Base-by-base conservation (phyloP, 2,888 invertebrate genomes). In the Vesta saturnalis region DNA sequence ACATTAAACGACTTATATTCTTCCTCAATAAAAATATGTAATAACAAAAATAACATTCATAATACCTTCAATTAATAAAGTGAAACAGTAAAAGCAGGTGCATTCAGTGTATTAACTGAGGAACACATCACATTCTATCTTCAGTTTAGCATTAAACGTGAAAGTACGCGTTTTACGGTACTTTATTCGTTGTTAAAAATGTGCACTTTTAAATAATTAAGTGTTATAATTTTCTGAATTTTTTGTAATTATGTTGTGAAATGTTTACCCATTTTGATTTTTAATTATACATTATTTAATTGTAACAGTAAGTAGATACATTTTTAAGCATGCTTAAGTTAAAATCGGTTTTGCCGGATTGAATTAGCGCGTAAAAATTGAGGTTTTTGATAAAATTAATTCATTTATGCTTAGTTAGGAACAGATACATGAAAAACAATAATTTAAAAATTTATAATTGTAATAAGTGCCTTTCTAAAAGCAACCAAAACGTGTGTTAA, bases 41-140 rank as follows among this genome's bases (percentile, higher is more conserved):
- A 10, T 21, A 19, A 21, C 1, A 18, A 12, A 1, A 52, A 52
- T 19, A 52, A 10, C 19, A 18, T 12, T 19, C 1, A 12, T 16
- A 52, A 52, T 52, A 6, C 12, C 19, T 52, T 52, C 39, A 52
- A 52, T 52, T n/a, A 19, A n/a, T n/a, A n/a, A 49, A 19, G 52
- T 52, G 21, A 52, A 52, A 52, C 52, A 52, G 52, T 52, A 52
- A 52, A 52, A 52, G 52, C 52, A 52, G 52, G 52, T 52, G 52
- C 52, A 19, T 52, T 52, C n/a, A 19, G 19, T 52, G 52, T 52
- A 19, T 52, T 19, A 52, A 52, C 21, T 12, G 18, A 12, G n/a
- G 19, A 19, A 52, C 16, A n/a, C 52, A 18, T 15, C 16, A 18
- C 16, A 18, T 49, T 15, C 5, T 21, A 19, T 52, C 52, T 19